Conservation (phyloP, 2,888 invertebrate species). For the Pteria penguin region DNA sequence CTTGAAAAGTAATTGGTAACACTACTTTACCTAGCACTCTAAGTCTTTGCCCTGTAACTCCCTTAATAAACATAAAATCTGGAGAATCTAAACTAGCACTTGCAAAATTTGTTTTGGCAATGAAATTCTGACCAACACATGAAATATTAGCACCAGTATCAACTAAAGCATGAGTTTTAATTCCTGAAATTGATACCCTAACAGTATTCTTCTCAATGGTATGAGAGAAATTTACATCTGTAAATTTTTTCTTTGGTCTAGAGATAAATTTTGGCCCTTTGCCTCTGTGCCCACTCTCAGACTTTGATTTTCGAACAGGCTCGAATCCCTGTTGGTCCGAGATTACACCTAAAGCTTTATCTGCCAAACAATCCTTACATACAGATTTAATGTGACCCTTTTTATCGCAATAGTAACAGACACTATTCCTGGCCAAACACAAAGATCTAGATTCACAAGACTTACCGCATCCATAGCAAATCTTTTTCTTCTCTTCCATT, state of each 20-base stretch:
- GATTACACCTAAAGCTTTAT: background rate
- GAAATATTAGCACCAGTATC: constrained; percentile 1
- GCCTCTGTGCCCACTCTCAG: constrained; percentile 5
- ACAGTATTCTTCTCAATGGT: background rate
- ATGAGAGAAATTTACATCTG: background rate
- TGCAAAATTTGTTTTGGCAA: constrained; percentile 16
- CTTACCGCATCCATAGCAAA: constrained; percentile 1
- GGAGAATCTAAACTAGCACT: constrained; percentile 1
- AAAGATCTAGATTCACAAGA: background rate
- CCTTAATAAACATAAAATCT: constrained; percentile 22
- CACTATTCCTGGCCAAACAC: background rate
- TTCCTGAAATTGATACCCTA: background rate
- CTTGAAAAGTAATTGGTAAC: constrained; percentile 23
- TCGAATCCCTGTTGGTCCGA: background rate
- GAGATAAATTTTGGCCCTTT: background rate
- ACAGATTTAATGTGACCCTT: background rate
- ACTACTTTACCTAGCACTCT: constrained; percentile 21
- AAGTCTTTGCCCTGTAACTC: constrained; percentile 39
- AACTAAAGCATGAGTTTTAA: background rate
- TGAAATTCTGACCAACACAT: background rate
- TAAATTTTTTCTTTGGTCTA: no score
- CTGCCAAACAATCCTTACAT: background rate
- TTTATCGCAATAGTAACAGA: background rate
- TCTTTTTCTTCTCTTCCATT: background rate
- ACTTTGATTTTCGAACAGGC: background rate